Base-by-base conservation (phyloP, 2,888 invertebrate species). In the Lagria hirta region DNA sequence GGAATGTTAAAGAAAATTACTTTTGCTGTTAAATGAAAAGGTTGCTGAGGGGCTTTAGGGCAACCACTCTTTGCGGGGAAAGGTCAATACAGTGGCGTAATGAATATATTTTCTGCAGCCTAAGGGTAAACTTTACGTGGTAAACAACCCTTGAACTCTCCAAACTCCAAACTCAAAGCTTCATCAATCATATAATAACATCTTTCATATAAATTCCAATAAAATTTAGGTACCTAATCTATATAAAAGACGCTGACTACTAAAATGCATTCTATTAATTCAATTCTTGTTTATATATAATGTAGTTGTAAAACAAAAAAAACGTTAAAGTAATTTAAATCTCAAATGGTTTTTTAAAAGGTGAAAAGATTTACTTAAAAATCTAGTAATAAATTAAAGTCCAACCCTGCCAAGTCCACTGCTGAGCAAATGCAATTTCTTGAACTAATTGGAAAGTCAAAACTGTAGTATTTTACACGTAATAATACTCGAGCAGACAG, bases 391-490 rank as follows among this genome's bases (percentile, higher is more conserved):
- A n/a, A n/a, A n/a, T n/a, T n/a, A n/a, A n/a, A 26, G 16, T 23
- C 33, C 49, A 40, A 40, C 13, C 17, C 28, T 44, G 47, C 37
- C 44, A 38, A 47, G 42, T 48, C 52, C 45, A 30, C 40, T 28
- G 36, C 35, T 42, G 49, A 48, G 58, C 53, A 52, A 59, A 62
- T 60, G 62, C 60, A 62, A n/a, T 27, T 17, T 12, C 12, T 22
- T 22, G 14, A 23, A 20, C 24, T 40, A 40, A 40, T 30, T 40
- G 13, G 24, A 30, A 38, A 64, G 62, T 62, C 62, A 63, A 64
- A 64, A 62, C 61, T 61, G 51, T 53, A 60, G 54, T 62, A 61
- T 59, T 62, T 61, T 57, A 58, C 61, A 59, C 60, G 58, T 59
- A 59, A 55, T 57, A 58, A 58, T 56, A 58, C 54, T 44, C 51